Conservation (phyloP, 2,113 vertebrate species). For the Tragelaphus imberbis region DNA sequence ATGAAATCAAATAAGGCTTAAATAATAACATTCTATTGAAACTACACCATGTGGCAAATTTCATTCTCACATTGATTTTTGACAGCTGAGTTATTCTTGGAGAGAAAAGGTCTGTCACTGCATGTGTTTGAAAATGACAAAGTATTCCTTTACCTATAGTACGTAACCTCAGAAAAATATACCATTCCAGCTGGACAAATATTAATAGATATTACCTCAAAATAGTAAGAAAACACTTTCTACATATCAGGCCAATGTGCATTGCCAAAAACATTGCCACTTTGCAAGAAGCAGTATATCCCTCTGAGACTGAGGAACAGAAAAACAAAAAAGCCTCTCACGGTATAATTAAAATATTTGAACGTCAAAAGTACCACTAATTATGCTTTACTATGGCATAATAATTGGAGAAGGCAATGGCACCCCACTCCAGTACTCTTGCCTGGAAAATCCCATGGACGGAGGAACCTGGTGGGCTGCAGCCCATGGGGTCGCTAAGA, state of each 20-base stretch:
- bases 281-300: constrained; percentile 26
- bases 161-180: constrained; percentile 50
- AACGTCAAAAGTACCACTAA: not conserved
- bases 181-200: constrained; percentile 58
- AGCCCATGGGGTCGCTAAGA: no score
- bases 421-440: no score
- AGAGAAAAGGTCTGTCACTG: constrained; percentile 76
- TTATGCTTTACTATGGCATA: not conserved
- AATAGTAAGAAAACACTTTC: constrained; percentile 60
- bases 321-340: constrained; percentile 7
- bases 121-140: constrained; percentile 73
- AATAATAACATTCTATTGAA: constrained; percentile 72
- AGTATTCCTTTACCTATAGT: constrained; percentile 71
- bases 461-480: no score
- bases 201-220: constrained; percentile 65
- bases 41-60: constrained; percentile 75
- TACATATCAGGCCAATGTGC: constrained; percentile 37
- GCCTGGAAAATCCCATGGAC: no score
- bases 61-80: constrained; percentile 74
- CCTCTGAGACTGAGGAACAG: constrained; percentile 22
- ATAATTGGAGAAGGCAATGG: not conserved
- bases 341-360: constrained; percentile 25
- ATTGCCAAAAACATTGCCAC: constrained; percentile 53
- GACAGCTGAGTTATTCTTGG: constrained; percentile 78
- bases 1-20: constrained; percentile 55